Evolutionary conservation across 2,888 invertebrate species (phyloP), one percentile per base, ranked within the genome.

Genomic region (Lepas anatifera): DNA sequence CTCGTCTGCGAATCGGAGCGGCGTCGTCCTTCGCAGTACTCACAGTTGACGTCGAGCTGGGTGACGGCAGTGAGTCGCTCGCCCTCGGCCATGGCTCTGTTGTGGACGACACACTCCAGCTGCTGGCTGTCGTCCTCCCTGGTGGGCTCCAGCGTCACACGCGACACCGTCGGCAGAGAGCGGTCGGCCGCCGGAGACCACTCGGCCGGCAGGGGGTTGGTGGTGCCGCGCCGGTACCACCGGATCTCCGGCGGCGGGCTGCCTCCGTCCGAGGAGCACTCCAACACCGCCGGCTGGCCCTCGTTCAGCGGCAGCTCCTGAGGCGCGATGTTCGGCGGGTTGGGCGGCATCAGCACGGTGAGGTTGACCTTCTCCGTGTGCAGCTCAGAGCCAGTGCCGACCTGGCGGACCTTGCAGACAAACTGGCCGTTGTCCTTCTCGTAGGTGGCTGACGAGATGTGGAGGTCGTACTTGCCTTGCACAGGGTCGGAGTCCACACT

Each of bases 391-490:
- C 92, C 92, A 85, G 88, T 73, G 87, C 92, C 83, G 88, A 92
- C 77, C 89, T 88, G 76, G 89, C 88, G 81, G 48, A 80, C 75
- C 70, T 77, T 77, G 74, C 95, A 96, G 82, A 92, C 93, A 83
- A 93, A 95, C 77, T 88, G 87, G 69, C 93, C 95, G 81, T 94
- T 94, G 83, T 93, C 95, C 29, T 90, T 85, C 78, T 89, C 91
- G 82, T 94, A 95, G 68, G 91, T 89, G 67, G 94, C 92, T 79
- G 91, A 92, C 74, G 88, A 86, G 77, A 96, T 93, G 80, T 89
- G 85, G 76, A 96, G 84, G 82, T 95, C 94, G 83, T 95, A 96
- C 50, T 87, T 85, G 72, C 95, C 95, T 73, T 87, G 86, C 71
- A 85, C 85, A 58, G 92, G 90, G 74, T 87, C 86, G 80, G 87